These are phyloP conservation scores for Halcyon senegalensis DNA, from an alignment of 2,113 vertebrate species.

Conservation along the genomic window DNA sequence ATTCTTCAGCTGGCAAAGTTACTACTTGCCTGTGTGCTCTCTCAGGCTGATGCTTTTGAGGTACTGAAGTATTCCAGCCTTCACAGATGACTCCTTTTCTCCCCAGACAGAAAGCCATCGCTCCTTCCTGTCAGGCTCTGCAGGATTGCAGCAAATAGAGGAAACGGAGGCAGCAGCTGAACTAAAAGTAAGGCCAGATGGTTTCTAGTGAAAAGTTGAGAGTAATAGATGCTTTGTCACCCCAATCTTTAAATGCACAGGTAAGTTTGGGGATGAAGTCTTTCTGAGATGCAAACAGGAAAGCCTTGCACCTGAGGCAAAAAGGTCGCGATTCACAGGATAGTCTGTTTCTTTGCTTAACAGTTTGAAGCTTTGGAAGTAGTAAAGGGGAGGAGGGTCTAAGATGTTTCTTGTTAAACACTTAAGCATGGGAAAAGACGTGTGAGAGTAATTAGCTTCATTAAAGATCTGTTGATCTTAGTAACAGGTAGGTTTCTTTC, in stretches of 20 bases:
- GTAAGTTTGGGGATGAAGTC: neutral
- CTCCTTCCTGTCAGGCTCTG: neutral
- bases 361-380: neutral
- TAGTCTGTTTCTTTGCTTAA: constrained; percentile 25
- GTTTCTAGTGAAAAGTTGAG: neutral
- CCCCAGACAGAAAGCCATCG: neutral
- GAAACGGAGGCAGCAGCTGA: neutral
- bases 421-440: neutral
- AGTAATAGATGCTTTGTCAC: neutral
- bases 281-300: neutral
- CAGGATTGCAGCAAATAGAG: neutral
- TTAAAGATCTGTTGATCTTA: constrained; percentile 25
- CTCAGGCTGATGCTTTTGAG: neutral
- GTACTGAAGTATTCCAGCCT: neutral
- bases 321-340: neutral
- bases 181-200: neutral
- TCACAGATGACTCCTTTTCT: neutral
- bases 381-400: neutral
- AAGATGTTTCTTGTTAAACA: constrained; percentile 37
- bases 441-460: constrained; percentile 19
- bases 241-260: neutral
- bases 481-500: neutral
- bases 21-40: neutral
- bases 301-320: neutral
- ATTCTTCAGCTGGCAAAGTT: neutral